Evolutionary conservation across 2,797 vertebrate genomes (phyloP).

Genomic region (Erethizon dorsatum): DNA sequence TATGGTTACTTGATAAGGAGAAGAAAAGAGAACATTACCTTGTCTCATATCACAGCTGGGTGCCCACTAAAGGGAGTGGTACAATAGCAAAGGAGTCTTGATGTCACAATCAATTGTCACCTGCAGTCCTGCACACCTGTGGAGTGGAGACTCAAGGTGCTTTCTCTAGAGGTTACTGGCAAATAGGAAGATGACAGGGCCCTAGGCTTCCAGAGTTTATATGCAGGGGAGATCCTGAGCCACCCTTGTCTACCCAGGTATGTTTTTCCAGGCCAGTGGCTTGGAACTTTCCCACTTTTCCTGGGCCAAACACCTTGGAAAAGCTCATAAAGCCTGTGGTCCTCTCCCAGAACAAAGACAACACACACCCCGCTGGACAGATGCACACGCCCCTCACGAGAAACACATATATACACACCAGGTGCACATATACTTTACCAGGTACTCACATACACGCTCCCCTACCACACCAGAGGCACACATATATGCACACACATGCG

Average conservation of each 20-base stretch:
- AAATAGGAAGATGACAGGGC: background rate
- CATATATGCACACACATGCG: background rate
- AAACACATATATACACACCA: background rate
- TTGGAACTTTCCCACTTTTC: background rate
- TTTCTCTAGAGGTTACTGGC: background rate
- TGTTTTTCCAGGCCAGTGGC: background rate
- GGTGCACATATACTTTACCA: background rate
- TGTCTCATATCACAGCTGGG: no score
- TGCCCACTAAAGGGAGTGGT: background rate
- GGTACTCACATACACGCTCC: background rate
- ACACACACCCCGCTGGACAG: background rate
- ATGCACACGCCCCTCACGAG: background rate
- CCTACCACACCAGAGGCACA: background rate
- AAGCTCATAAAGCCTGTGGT: background rate
- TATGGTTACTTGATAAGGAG: background rate
- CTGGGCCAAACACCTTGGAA: background rate
- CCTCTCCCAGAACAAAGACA: background rate
- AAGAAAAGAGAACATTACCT: no score
- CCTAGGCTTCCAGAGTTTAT: background rate
- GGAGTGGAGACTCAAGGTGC: background rate
- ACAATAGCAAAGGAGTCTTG: accelerated
- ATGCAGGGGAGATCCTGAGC: accelerated
- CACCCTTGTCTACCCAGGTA: background rate
- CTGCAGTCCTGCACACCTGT: background rate
- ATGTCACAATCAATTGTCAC: background rate